phyloP scores from a whole-genome alignment of 1,140 invertebrate genomes.

The Drosophila malerkotliana region DNA sequence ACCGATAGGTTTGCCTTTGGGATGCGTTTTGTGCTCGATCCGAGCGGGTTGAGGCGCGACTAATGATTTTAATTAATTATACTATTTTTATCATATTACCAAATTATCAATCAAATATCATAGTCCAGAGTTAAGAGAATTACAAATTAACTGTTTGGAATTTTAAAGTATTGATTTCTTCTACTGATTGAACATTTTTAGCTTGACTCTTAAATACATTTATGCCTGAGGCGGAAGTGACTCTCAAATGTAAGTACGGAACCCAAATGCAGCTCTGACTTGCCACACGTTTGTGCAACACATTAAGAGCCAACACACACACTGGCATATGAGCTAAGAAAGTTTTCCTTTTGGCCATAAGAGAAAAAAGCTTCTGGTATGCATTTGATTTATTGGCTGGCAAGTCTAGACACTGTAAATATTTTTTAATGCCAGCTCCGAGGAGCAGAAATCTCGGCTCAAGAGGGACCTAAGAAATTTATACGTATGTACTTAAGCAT shows the following conservation, averaged over 20 bases:
- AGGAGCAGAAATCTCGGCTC: conserved; percentile 37
- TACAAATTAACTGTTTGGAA: conserved; percentile 32
- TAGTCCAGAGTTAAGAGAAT: conserved; percentile 25
- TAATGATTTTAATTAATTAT: conserved; percentile 33
- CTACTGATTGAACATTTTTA: conserved; percentile 33
- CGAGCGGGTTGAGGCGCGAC: conserved; percentile 63
- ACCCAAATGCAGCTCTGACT: conserved; percentile 2
- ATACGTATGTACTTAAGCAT: conserved; percentile 39
- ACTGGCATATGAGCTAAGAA: not conserved
- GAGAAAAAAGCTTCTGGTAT: conserved; percentile 39
- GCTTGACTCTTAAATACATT: conserved; percentile 4
- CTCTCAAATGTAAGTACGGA: conserved; percentile 31
- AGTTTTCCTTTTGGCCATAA: conserved; percentile 25
- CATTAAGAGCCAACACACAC: conserved; percentile 31
- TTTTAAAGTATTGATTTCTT: conserved; percentile 1
- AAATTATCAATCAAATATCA: conserved; percentile 51
- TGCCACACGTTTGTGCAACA: conserved; percentile 32
- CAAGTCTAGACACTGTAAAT: conserved; percentile 81
- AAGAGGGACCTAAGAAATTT: conserved; percentile 45
- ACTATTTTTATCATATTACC: conserved; percentile 37
- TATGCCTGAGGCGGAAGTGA: not conserved
- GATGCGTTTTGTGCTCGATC: conserved; percentile 72
- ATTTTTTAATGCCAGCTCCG: conserved; percentile 74
- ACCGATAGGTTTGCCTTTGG: conserved; percentile 77
- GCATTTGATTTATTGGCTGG: conserved; percentile 75